Base-by-base conservation (phyloP, 1,140 invertebrate species). In the Drosophila kohkoa region DNA sequence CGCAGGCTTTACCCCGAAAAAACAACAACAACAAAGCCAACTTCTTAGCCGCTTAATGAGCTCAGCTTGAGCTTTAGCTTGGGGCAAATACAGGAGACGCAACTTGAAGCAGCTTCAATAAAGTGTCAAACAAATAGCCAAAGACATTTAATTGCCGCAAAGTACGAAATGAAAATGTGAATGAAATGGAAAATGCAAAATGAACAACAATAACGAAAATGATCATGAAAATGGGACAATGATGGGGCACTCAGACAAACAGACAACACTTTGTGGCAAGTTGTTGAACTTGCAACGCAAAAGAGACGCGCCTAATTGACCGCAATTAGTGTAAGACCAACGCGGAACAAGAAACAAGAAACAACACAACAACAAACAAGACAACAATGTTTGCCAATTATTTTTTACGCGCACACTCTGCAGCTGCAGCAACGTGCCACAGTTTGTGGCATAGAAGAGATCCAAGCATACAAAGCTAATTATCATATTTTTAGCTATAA, bases 71-170 rank as follows among this genome's bases (percentile, higher is more conserved):
- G 41, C 48, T 59, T 54, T 15, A 51, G 52, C 13, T 46, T 30
- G 20, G 20, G n/a, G n/a, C n/a, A n/a, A n/a, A n/a, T n/a, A n/a
- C n/a, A n/a, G n/a, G n/a, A n/a, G n/a, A n/a, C n/a, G n/a, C n/a
- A n/a, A n/a, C n/a, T n/a, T n/a, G n/a, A 1, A 25, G 13, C 49
- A n/a, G 30, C 66, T 73, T 67, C 85, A 88, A 88, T 88, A 88
- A 88, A 88, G 73, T 88, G 83, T 75, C 83, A 88, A 89, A 88
- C 80, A 89, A 88, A 89, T 75, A 66, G 85, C 80, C 67, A 78
- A 77, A 81, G 80, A 52, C 85, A 81, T 83, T 89, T 88, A 83
- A 88, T 89, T 88, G 77, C 78, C 64, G 67, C 25, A 59, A 68
- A 30, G 45, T 52, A 52, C 51, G 52, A 55, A 70, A 35, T 52